Evolutionary conservation across 2,888 invertebrate genomes (phyloP).

Genomic region (Poecilobothrus nobilitatus): DNA sequence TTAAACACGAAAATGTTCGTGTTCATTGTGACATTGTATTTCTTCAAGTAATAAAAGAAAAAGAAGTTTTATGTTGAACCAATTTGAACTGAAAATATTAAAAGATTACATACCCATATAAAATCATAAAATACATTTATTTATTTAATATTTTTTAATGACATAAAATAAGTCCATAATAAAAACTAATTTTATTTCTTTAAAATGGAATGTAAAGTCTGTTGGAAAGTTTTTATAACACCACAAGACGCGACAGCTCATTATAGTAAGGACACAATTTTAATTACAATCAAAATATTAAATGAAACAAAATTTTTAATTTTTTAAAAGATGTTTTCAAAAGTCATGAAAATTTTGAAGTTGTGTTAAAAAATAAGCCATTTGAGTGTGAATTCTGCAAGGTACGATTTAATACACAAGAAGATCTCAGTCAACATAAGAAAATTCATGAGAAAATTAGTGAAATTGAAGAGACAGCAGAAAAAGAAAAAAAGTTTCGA

Average conservation of each 20-base stretch:
- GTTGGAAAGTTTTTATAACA: slow-evolving; percentile 1
- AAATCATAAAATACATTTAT: no score
- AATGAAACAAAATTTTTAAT: neutral
- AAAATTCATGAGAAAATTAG: neutral
- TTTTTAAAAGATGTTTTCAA: neutral
- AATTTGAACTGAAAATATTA: no score
- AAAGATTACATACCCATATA: no score
- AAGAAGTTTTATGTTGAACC: no score
- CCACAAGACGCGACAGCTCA: neutral
- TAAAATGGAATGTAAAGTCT: neutral
- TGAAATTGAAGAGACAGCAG: no score
- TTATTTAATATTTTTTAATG: no score
- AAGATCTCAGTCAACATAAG: neutral
- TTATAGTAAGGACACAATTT: neutral
- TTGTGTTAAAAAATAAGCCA: neutral
- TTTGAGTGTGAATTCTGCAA: neutral
- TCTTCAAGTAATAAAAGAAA: no score
- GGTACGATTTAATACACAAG: neutral
- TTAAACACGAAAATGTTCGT: no score
- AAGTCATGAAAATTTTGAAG: neutral
- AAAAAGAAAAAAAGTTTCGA: no score
- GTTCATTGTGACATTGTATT: no score
- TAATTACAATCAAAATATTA: neutral
- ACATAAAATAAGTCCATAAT: no score
- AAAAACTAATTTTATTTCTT: no score